Conservation (phyloP, 1,140 invertebrate genomes). For the Pogonomyrmex californicus region DNA sequence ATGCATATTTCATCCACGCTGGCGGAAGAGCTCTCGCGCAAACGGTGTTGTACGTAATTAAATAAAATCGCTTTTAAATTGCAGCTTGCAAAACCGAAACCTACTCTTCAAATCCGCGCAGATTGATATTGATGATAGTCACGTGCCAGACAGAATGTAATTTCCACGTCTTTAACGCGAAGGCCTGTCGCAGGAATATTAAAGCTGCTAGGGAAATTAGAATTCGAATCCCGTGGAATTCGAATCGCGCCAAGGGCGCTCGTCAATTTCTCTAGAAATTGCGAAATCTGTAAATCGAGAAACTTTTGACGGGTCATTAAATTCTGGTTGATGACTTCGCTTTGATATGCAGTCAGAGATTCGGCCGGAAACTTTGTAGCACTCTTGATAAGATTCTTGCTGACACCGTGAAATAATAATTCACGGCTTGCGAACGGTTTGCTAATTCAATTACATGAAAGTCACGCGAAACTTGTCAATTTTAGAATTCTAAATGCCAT, state of each 20-base stretch:
- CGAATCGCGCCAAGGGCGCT: constrained; percentile 30
- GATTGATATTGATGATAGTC: constrained; percentile 55
- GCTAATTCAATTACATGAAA: not conserved
- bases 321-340: constrained; percentile 27
- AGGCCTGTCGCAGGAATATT: constrained; percentile 49
- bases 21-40: not conserved
- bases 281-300: constrained; percentile 58
- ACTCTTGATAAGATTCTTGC: constrained; percentile 11
- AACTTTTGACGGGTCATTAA: constrained; percentile 64
- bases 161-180: constrained; percentile 56
- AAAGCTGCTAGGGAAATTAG: constrained; percentile 48
- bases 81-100: not conserved
- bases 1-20: not conserved
- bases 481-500: not conserved
- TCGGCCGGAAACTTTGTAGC: constrained; percentile 11
- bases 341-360: constrained; percentile 33
- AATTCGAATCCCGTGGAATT: constrained; percentile 45
- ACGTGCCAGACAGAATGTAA: constrained; percentile 51
- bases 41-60: constrained; percentile 23
- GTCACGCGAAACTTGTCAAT: not conserved
- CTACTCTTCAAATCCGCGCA: not conserved
- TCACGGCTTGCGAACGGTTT: not conserved
- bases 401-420: constrained; percentile 45
- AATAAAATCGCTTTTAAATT: constrained; percentile 43
- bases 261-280: constrained; percentile 56